Base-by-base conservation (phyloP, 1,140 invertebrate species). In the Cydia splendana region DNA sequence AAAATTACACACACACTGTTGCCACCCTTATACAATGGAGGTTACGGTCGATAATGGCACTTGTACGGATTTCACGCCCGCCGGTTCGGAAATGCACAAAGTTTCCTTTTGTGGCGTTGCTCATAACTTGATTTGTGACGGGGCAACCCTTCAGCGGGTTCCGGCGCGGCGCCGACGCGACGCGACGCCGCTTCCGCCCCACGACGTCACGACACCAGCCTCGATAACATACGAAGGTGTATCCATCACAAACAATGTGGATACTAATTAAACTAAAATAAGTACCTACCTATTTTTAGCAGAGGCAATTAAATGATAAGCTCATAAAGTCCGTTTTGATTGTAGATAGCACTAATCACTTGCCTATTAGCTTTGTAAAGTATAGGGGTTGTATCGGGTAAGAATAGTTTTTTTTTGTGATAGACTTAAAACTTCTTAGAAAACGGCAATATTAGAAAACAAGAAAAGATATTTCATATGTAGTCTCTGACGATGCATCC, bases 51-150 rank as follows among this genome's bases (percentile, higher is more conserved):
- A 84, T 80, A 85, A 80, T 88, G 69, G 78, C 78, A 78, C 81
- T 83, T 81, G 45, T 3, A 18, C 53, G 82, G 86, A 91, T 93
- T 91, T 89, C 89, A 93, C 86, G 88, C 88, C 91, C 84, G 87
- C 78, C 80, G 85, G 83, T 76, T 84, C 88, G 91, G 90, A 93
- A 91, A 91, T 91, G 90, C 89, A 88, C 89, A 88, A 91, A 93
- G 91, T 93, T 93, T 93, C 91, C 91, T 91, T 91, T 93, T 93
- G 91, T 93, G 91, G 90, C 89, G 83, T 89, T 88, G 85, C 87
- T 90, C 89, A 89, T 91, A 91, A 92, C 85, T 92, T 92, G 91
- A 92, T 92, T 92, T 92, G 91, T 92, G 90, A 90, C 88, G 84
- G 85, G 82, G 81, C 91, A 92, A 92, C 91, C 91, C 91, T 92